A percentile compares a stretch with the other conserved stretches of the same genome.
Conservation (phyloP, 2,797 vertebrate genomes). For the Anguilla anguilla region DNA sequence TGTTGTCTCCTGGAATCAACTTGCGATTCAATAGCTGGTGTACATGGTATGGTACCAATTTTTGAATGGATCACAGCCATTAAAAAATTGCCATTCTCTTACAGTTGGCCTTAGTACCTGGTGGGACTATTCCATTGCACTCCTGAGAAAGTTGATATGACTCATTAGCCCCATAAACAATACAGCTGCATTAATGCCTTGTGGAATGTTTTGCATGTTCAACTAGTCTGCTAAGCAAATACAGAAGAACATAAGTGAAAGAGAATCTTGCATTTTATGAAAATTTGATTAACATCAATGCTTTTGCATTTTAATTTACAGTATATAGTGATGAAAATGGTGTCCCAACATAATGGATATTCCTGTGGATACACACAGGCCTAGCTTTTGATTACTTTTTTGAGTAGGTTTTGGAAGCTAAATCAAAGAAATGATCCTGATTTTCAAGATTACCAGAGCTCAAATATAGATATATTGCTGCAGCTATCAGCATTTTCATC, state of each 20-base stretch:
- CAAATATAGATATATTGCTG: too few species aligned
- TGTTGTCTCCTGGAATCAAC: background rate
- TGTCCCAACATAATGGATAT: too few species aligned
- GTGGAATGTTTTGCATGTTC: background rate
- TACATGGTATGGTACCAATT: background rate
- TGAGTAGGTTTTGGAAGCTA: too few species aligned
- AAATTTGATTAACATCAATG: background rate
- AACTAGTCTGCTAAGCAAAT: background rate
- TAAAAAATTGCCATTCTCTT: background rate
- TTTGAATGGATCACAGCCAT: background rate
- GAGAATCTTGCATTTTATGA: background rate
- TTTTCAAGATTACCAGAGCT: background rate
- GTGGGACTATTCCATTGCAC: background rate
- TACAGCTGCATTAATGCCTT: background rate
- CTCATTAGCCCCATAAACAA: background rate
- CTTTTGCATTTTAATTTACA: background rate
- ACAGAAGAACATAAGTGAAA: background rate
- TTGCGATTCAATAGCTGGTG: background rate
- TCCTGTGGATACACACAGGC: background rate
- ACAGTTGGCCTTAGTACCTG: background rate
- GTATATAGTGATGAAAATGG: background rate
- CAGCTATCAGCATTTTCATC: too few species aligned
- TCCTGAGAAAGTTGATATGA: background rate
- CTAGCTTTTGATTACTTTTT: too few species aligned
- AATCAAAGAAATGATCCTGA: background rate